These are phyloP conservation scores for Oscheius sp. DNA, from an alignment of 2,888 invertebrate genomes.

Conservation along the genomic window DNA sequence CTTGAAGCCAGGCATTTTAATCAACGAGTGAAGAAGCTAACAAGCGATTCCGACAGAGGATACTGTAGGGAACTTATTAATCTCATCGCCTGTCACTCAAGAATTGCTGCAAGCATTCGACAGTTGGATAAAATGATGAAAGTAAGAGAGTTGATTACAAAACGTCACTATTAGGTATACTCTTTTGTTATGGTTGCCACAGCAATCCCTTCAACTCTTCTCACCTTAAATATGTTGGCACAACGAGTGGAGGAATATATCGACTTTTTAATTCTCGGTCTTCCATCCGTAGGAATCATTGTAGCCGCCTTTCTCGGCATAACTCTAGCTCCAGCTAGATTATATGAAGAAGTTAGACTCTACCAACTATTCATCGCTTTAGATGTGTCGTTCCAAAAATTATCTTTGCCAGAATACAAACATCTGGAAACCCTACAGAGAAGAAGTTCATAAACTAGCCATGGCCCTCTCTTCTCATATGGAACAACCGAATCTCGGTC, in stretches of 20 bases:
- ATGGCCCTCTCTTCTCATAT: conserved; percentile 50
- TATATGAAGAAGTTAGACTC: conserved; percentile 63
- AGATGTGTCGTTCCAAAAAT: conserved; percentile 39
- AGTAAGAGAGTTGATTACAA: not conserved
- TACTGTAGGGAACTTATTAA: not conserved
- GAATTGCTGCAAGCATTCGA: not conserved
- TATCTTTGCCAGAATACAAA: conserved; percentile 48
- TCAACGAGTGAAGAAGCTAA: conserved; percentile 5
- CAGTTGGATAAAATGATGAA: conserved; percentile 9
- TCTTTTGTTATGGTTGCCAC: conserved; percentile 28
- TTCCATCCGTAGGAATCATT: conserved; percentile 17
- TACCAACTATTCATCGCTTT: not conserved
- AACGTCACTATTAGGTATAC: conserved; percentile 1
- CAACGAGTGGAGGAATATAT: conserved; percentile 26
- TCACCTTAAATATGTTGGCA: conserved; percentile 27
- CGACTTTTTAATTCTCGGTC: conserved; percentile 22
- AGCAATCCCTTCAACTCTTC: conserved; percentile 23
- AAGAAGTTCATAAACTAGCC: conserved; percentile 49
- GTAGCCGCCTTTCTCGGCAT: conserved; percentile 41
- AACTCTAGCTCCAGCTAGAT: conserved; percentile 45
- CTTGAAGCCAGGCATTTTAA: conserved; percentile 30
- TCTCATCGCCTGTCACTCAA: conserved; percentile 7
- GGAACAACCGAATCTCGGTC: conserved; percentile 54
- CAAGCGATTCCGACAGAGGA: not conserved
- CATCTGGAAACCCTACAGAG: conserved; percentile 52